Evolutionary conservation across 2,888 invertebrate genomes (phyloP), one percentile per base, ranked within the genome.

Genomic region (Muscina levida): DNA sequence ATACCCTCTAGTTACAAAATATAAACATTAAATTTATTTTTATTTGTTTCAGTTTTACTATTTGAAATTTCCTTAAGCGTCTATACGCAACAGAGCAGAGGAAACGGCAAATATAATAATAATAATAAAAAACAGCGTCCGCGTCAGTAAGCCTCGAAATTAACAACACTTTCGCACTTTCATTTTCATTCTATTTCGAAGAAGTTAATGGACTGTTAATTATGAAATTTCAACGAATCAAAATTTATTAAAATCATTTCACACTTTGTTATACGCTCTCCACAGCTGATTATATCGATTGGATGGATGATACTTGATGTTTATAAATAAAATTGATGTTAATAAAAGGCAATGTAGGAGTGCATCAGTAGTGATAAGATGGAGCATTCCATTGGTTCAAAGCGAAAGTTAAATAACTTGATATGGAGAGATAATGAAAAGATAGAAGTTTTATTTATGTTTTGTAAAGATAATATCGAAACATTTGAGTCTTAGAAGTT

Each of bases 181-280:
- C 72, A 62, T 72, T 72, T 72, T 72, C 72, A 72, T 72, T 72
- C 59, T 72, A 26, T 44, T 59, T 70, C 11, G 26, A 42, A 65
- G 24, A 57, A 70, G 22, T 65, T 56, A 65, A 73, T 73, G 73
- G 53, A 66, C 65, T 73, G 46, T 73, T 66, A 44, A 56, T 19
- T 73, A 48, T 57, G 10, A 53, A 53, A 22, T 5, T 71, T 10
- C 31, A 44, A 26, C 13, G 53, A 42, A 44, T 15, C 2, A 44
- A 42, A 48, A 44, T 5, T 31, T 22, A 48, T 53, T 53, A 53
- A 53, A 53, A 24, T 11, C 53, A 53, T 53, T 53, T 53, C 24
- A 53, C 53, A 22, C 53, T 53, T 10, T 53, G 13, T 53, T 53
- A 53, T 24, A 53, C 24, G 53, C 13, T 53, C 53, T 24, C 24